phyloP scores from a whole-genome alignment of 2,113 vertebrate genomes.

The Varanus salvator region DNA sequence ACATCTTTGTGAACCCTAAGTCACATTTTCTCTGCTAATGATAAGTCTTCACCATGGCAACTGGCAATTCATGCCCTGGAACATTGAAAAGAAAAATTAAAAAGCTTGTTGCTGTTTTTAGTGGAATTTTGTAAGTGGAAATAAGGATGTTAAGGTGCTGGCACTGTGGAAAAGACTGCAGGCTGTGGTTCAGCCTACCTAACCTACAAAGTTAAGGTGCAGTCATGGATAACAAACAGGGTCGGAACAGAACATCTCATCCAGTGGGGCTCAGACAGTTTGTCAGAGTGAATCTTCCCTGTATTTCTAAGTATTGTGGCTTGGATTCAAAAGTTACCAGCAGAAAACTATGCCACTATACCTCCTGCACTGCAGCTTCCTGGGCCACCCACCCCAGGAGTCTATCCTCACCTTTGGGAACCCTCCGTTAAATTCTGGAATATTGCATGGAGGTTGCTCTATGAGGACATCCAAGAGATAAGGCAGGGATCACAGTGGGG shows the following conservation, averaged over 20 bases:
- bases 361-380: neutral
- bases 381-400: no score
- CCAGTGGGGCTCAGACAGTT: neutral
- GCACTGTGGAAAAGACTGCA: neutral
- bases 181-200: neutral
- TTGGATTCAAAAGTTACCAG: neutral
- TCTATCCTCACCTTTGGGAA: neutral
- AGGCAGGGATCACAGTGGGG: no score
- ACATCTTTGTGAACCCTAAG: neutral
- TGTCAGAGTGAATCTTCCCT: neutral
- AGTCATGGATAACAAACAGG: neutral
- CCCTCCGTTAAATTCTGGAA: neutral
- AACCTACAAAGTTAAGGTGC: neutral
- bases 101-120: neutral
- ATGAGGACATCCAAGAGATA: neutral
- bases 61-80: neutral
- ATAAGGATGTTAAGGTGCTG: neutral
- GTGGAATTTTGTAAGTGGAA: neutral
- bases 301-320: neutral
- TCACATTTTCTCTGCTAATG: neutral
- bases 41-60: conserved; percentile 31
- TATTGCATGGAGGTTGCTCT: neutral
- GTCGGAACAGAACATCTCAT: neutral
- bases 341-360: neutral
- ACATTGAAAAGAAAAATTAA: conserved; percentile 7